These are phyloP conservation scores for Chelon labrosus DNA, from an alignment of 2,797 vertebrate genomes.

Conservation along the genomic window DNA sequence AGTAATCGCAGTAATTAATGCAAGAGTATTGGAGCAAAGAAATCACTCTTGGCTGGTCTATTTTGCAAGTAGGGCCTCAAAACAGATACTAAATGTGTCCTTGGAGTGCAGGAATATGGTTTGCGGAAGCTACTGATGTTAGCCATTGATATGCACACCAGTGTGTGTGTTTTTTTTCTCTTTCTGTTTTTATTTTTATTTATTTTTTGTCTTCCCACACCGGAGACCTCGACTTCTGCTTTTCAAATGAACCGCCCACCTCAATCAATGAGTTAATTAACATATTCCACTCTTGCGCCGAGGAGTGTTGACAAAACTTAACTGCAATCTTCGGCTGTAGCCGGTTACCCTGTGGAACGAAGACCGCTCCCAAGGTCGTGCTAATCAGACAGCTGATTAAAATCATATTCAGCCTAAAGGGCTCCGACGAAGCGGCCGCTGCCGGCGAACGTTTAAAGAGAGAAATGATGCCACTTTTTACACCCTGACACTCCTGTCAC, in stretches of 20 bases:
- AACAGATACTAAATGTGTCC: slow-evolving; percentile 68
- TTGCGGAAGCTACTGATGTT: slow-evolving; percentile 63
- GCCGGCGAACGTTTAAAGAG: slow-evolving; percentile 47
- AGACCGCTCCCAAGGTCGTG: slow-evolving; percentile 72
- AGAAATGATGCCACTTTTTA: slow-evolving; percentile 35
- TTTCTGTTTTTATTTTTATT: slow-evolving; percentile 13
- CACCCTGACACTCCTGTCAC: slow-evolving; percentile 33
- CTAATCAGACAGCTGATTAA: slow-evolving; percentile 76
- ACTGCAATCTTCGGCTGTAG: slow-evolving; percentile 69
- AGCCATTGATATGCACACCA: slow-evolving; percentile 74
- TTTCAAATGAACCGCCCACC: slow-evolving; percentile 81
- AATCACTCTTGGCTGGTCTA: slow-evolving; percentile 36
- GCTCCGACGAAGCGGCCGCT: slow-evolving; percentile 46
- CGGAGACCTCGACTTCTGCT: slow-evolving; percentile 75
- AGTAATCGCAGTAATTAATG: slow-evolving; percentile 67
- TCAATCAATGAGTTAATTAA: slow-evolving; percentile 83
- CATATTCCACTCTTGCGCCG: slow-evolving; percentile 75
- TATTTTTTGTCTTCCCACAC: slow-evolving; percentile 70
- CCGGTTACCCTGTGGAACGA: slow-evolving; percentile 65
- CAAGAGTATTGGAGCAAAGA: slow-evolving; percentile 50
- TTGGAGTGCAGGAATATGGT: slow-evolving; percentile 68
- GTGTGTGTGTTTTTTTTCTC: slow-evolving; percentile 9
- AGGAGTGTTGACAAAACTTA: slow-evolving; percentile 78
- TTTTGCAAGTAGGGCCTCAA: slow-evolving; percentile 60
- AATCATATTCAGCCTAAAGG: slow-evolving; percentile 71